Conservation (phyloP, 2,797 vertebrate species). For the Ataeniobius toweri region DNA sequence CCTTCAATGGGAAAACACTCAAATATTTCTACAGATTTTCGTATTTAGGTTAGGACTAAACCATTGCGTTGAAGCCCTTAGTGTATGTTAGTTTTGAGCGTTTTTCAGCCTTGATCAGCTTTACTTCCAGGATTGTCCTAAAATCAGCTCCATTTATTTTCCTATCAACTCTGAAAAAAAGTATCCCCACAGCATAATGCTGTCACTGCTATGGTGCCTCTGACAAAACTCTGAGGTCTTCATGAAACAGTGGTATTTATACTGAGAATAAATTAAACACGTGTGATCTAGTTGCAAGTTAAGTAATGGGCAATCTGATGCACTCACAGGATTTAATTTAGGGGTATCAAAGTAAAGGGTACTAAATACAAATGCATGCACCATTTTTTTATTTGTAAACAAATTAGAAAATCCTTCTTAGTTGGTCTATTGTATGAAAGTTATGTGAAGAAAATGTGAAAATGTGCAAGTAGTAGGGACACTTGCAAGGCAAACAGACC, state of each 20-base stretch:
- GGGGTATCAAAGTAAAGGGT: no score
- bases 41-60: neutral
- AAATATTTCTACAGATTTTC: neutral
- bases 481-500: neutral
- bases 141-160: no score
- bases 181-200: no score
- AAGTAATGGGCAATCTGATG: neutral
- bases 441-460: neutral
- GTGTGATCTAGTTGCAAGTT: neutral
- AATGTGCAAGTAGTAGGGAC: neutral
- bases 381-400: neutral
- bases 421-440: neutral
- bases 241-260: no score
- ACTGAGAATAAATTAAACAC: neutral
- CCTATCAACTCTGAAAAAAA: no score
- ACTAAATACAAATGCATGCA: neutral
- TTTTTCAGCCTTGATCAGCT: no score
- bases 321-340: neutral
- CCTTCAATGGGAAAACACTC: no score
- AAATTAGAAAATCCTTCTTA: neutral
- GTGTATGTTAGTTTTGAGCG: neutral
- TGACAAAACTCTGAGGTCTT: no score
- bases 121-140: no score
- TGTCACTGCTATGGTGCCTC: no score
- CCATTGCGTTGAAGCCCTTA: neutral